A percentile compares a stretch with the other conserved stretches of the same genome.
Conservation (phyloP, 2,797 vertebrate genomes). For the Squalus acanthias region DNA sequence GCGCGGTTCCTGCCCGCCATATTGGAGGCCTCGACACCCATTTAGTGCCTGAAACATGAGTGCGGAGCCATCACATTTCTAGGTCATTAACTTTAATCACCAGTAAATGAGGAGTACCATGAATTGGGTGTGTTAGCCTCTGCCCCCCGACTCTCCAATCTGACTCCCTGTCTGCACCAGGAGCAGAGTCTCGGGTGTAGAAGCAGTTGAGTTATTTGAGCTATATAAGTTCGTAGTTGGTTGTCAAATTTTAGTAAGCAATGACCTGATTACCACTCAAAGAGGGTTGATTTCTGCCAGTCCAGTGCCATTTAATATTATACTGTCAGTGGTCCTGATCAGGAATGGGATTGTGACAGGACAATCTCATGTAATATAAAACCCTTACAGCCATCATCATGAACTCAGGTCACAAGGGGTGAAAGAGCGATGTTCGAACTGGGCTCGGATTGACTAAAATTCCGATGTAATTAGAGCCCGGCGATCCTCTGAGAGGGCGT, state of each 20-base stretch:
- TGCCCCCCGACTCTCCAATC: background rate
- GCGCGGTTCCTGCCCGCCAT: too few species aligned
- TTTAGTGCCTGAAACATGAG: background rate
- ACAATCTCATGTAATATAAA: background rate
- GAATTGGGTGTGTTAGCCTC: background rate
- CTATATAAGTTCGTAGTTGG: background rate
- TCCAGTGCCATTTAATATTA: background rate
- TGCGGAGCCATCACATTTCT: background rate
- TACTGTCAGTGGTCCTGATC: background rate
- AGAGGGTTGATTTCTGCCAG: background rate
- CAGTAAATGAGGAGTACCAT: too few species aligned
- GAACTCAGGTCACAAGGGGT: background rate
- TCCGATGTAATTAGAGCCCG: background rate
- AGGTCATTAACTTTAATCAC: background rate
- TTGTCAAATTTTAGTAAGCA: background rate
- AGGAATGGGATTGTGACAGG: background rate
- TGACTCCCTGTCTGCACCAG: background rate
- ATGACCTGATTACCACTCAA: background rate
- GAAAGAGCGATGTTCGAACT: background rate
- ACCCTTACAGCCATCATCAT: background rate
- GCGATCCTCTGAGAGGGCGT: background rate
- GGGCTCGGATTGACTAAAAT: background rate
- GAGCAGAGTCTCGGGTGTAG: background rate
- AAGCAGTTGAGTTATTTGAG: background rate
- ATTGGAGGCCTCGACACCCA: background rate